Conservation (phyloP, 2,888 invertebrate species). For the Margaritifera margaritifera region DNA sequence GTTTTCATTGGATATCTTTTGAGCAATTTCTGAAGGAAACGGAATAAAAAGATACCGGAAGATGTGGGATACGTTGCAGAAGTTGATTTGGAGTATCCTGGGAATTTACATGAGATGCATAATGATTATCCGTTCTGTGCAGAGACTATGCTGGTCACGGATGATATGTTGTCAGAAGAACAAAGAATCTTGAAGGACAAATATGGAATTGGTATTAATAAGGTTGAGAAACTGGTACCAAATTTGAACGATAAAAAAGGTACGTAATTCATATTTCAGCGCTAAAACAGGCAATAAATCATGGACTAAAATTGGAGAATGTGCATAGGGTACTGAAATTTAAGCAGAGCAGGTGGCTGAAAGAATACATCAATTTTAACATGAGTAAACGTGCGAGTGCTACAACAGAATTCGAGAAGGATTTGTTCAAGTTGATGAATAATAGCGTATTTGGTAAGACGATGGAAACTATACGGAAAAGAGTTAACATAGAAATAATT, state of each 20-base stretch:
- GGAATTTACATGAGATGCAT: conserved; percentile 64
- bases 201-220: not conserved
- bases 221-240: not conserved
- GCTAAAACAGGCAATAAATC: not conserved
- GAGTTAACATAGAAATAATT: conserved; percentile 39
- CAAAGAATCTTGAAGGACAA: not conserved
- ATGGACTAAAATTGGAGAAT: conserved; percentile 45
- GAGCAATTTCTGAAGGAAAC: too few relatives aligned
- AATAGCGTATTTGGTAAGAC: conserved; percentile 69
- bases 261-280: not conserved
- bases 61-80: conserved; percentile 71
- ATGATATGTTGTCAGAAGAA: conserved; percentile 4
- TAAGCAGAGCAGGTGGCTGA: conserved; percentile 29
- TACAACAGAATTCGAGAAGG: conserved; percentile 64
- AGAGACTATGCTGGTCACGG: conserved; percentile 33
- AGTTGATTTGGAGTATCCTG: conserved; percentile 72
- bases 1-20: too few relatives aligned
- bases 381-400: conserved; percentile 45
- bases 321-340: conserved; percentile 63
- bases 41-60: too few relatives aligned
- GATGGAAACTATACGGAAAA: conserved; percentile 72
- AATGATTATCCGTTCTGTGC: conserved; percentile 59
- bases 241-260: not conserved
- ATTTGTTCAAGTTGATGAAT: conserved; percentile 54
- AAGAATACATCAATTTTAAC: conserved; percentile 59